Conservation (phyloP, 2,888 invertebrate species). For the Chironomus tentans region DNA sequence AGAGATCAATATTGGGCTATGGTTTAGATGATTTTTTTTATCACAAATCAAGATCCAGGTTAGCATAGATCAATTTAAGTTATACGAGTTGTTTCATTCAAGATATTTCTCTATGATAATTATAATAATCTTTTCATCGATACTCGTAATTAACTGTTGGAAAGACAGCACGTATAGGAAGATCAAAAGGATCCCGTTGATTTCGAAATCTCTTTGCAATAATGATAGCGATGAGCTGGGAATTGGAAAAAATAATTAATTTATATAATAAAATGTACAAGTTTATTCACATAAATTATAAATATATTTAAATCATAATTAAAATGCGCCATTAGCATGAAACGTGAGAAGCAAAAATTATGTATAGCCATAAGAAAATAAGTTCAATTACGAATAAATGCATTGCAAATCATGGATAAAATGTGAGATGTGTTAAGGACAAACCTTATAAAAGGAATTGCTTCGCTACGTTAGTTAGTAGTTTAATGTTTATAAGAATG, state of each 20-base stretch:
- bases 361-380: too few relatives aligned
- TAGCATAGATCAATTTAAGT: too few relatives aligned
- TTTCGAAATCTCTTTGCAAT: slow-evolving; percentile 72
- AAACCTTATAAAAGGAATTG: too few relatives aligned
- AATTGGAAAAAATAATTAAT: not conserved
- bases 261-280: not conserved
- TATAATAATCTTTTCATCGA: slow-evolving; percentile 28
- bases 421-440: too few relatives aligned
- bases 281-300: not conserved
- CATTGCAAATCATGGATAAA: too few relatives aligned
- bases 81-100: too few relatives aligned
- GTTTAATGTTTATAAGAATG: slow-evolving; percentile 71
- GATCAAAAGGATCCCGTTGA: slow-evolving; percentile 64
- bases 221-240: slow-evolving; percentile 72
- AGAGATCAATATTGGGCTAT: not conserved
- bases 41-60: not conserved
- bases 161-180: slow-evolving; percentile 64
- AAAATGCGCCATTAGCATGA: too few relatives aligned
- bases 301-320: too few relatives aligned
- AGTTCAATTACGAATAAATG: too few relatives aligned
- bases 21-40: not conserved
- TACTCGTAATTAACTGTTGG: slow-evolving; percentile 44
- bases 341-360: too few relatives aligned
- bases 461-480: not conserved
- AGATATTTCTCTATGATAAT: too few relatives aligned